phyloP scores from a whole-genome alignment of 2,113 vertebrate species.

The Ameiurus melas region DNA sequence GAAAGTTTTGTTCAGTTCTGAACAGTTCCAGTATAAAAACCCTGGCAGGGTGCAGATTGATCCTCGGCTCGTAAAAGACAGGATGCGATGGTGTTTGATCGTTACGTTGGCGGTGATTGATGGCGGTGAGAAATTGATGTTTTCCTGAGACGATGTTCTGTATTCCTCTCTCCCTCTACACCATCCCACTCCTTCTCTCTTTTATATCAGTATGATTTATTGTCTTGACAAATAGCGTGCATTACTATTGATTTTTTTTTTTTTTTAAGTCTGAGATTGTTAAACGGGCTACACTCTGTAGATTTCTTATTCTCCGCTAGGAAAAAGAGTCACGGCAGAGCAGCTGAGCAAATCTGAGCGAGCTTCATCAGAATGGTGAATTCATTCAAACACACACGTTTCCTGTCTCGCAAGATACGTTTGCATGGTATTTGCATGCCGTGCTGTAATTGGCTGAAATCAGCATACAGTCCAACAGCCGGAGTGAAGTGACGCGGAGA shows the following conservation, averaged over 20 bases:
- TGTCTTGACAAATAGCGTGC: background rate
- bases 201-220: conserved; percentile 59
- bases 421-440: background rate
- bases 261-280: background rate
- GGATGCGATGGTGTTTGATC: background rate
- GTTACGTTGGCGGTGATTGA: background rate
- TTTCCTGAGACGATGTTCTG: background rate
- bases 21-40: background rate
- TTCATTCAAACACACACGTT: background rate
- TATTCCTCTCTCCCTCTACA: background rate
- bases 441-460: background rate
- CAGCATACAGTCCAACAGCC: too few relatives aligned
- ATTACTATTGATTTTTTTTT: background rate
- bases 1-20: background rate
- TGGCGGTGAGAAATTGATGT: background rate
- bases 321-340: background rate
- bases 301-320: too few relatives aligned
- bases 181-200: background rate
- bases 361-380: background rate
- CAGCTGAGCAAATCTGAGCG: background rate
- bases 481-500: background rate
- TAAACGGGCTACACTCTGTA: background rate
- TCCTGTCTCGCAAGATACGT: too few relatives aligned
- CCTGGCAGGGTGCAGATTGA: background rate
- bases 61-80: background rate